phyloP scores from a whole-genome alignment of 2,113 vertebrate species.

The Odontesthes bonariensis region DNA sequence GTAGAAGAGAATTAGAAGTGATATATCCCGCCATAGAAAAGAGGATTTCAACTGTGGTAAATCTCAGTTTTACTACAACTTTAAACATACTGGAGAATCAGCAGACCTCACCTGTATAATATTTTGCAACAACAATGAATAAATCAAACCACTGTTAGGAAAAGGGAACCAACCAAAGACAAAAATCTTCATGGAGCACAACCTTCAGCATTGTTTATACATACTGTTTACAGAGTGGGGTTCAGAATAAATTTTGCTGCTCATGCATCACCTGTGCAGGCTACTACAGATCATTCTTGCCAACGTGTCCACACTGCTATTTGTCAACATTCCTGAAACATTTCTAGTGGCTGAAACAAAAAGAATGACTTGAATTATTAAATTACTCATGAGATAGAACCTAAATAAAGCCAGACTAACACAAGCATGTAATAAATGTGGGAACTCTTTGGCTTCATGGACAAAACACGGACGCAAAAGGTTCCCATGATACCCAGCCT shows the following conservation, averaged over 20 bases:
- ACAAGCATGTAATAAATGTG: constrained; percentile 18
- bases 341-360: constrained; percentile 17
- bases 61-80: constrained; percentile 56
- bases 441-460: constrained; percentile 23
- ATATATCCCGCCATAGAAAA: constrained; percentile 40
- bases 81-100: constrained; percentile 51
- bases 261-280: constrained; percentile 14
- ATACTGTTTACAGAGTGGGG: constrained; percentile 10
- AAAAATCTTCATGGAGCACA: constrained; percentile 31
- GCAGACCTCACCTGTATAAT: constrained; percentile 45
- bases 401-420: constrained; percentile 19
- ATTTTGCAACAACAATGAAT: constrained; percentile 55
- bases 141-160: constrained; percentile 49
- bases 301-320: not conserved
- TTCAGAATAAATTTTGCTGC: constrained; percentile 7
- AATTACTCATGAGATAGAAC: constrained; percentile 13
- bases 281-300: constrained; percentile 4
- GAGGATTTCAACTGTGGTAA: constrained; percentile 42
- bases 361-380: constrained; percentile 25
- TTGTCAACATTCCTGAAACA: constrained; percentile 13
- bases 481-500: constrained; percentile 21
- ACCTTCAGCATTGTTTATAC: constrained; percentile 48
- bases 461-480: constrained; percentile 45
- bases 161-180: constrained; percentile 35
- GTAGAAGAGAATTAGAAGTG: constrained; percentile 60